Evolutionary conservation across 2,888 invertebrate genomes (phyloP), one percentile per base, ranked within the genome.

Genomic region (Heliconius hortense): DNA sequence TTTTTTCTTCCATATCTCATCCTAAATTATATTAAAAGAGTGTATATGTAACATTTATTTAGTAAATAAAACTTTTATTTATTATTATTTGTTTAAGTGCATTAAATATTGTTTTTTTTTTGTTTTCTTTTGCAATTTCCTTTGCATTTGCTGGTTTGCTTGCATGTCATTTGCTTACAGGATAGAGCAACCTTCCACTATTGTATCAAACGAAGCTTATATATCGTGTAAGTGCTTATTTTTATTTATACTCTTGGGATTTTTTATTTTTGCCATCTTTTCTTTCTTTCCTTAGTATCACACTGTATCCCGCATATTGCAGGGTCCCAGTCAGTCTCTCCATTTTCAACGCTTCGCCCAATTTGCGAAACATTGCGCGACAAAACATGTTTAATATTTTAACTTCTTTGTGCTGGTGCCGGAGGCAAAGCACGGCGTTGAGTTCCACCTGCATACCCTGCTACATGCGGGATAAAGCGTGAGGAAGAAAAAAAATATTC

Each of bases 161-260:
- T 77, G 78, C 77, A 75, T 74, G 78, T 77, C 67, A 76, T 59
- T 56, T 75, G 77, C 84, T 84, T 85, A 80, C 84, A 85, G 86
- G 82, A 80, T 81, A 83, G 84, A 80, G 82, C 81, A 82, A 60
- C 84, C 84, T 0, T 70, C 84, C 10, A 72, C 81, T 21, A 31
- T 76, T 60, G 78, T 73, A 60, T 67, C 79, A 78, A 76, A 69
- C 77, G 82, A 81, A 59, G 75, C 48, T 79, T 78, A 76, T 70
- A 43, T 76, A 72, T 60, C 68, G 35, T 74, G 79, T 80, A 76
- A 80, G 77, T 80, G 28, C 48, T 39, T 24, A 26, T 18, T 70
- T 68, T 39, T 24, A 26, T 13, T 28, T 35, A 35, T 28, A 62
- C 71, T 43, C 62, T 43, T 48, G 48, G 18, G 2, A 2, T 48